A percentile compares a stretch with the other conserved stretches of the same genome.
Evolutionary conservation across 2,888 invertebrate genomes (phyloP).

Genomic region (Cryptophagus acutangulus): DNA sequence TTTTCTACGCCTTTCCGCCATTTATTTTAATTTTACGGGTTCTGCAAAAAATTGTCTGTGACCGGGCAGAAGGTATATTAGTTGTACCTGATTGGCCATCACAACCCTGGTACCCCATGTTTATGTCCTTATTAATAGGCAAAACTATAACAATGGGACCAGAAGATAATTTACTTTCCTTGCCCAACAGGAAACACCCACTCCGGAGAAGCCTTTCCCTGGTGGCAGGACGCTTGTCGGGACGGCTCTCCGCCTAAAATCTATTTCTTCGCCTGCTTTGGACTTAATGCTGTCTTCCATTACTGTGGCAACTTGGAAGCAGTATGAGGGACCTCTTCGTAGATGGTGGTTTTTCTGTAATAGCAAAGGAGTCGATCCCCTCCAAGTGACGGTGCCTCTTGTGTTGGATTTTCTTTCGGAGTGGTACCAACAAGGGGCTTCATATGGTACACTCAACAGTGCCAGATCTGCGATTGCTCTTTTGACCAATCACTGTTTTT

Average conservation of each 20-base stretch:
- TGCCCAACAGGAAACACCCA: slow-evolving; percentile 24
- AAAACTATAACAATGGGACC: slow-evolving; percentile 13
- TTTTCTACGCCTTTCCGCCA: slow-evolving; percentile 26
- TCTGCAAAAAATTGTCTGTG: slow-evolving; percentile 10
- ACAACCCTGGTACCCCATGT: slow-evolving; percentile 33
- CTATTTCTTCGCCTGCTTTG: neutral
- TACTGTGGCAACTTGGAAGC: neutral
- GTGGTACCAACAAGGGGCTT: neutral
- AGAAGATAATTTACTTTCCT: slow-evolving; percentile 12
- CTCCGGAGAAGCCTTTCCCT: slow-evolving; percentile 10
- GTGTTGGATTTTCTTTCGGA: neutral
- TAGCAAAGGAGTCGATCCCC: neutral
- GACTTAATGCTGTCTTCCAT: neutral
- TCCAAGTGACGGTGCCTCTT: neutral
- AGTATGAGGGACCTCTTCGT: neutral
- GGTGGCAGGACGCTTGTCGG: neutral
- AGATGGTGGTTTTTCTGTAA: neutral
- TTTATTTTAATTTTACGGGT: slow-evolving; percentile 6
- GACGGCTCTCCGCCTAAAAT: neutral
- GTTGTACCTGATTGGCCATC: slow-evolving; percentile 31
- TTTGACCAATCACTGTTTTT: no score
- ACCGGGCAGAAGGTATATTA: slow-evolving; percentile 29
- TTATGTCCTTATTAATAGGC: slow-evolving; percentile 11
- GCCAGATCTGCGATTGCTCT: no score
- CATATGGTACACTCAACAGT: slow-evolving; percentile 1